These are phyloP conservation scores for Diplogasteroides magnus DNA, from an alignment of 1,140 invertebrate genomes.

Conservation along the genomic window DNA sequence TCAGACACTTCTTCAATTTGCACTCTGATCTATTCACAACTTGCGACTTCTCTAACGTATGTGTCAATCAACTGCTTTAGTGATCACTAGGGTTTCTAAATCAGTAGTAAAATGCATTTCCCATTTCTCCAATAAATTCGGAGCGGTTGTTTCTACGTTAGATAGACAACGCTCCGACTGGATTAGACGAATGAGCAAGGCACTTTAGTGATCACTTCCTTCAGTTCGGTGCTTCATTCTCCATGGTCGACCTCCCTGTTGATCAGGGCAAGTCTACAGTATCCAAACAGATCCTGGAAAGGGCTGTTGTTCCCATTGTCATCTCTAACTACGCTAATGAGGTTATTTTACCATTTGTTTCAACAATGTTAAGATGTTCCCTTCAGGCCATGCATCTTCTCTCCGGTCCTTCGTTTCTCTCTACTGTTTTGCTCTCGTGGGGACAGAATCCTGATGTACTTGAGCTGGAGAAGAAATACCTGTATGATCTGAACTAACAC, in stretches of 20 bases:
- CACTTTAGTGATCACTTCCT: too few relatives aligned
- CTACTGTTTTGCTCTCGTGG: not conserved
- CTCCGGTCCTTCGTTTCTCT: not conserved
- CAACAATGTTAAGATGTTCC: not conserved
- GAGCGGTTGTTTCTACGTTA: too few relatives aligned
- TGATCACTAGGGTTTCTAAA: too few relatives aligned
- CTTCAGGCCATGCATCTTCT: not conserved
- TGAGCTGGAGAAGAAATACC: not conserved
- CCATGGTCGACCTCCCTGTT: not conserved
- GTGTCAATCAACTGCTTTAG: not conserved
- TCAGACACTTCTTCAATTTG: not conserved
- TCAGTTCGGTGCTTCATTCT: not conserved
- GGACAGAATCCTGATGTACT: not conserved
- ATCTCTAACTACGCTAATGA: not conserved
- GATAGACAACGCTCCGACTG: too few relatives aligned
- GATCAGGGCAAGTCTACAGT: not conserved
- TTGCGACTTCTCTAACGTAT: not conserved
- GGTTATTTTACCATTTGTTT: not conserved
- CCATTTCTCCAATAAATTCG: too few relatives aligned
- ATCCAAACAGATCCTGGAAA: not conserved
- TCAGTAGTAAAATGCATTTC: too few relatives aligned
- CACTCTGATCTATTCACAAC: not conserved
- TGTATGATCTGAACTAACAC: not conserved
- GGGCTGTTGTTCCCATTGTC: not conserved
- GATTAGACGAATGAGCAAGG: too few relatives aligned